Base-by-base conservation (phyloP, 2,797 vertebrate genomes). In the Muscicapa comitata region DNA sequence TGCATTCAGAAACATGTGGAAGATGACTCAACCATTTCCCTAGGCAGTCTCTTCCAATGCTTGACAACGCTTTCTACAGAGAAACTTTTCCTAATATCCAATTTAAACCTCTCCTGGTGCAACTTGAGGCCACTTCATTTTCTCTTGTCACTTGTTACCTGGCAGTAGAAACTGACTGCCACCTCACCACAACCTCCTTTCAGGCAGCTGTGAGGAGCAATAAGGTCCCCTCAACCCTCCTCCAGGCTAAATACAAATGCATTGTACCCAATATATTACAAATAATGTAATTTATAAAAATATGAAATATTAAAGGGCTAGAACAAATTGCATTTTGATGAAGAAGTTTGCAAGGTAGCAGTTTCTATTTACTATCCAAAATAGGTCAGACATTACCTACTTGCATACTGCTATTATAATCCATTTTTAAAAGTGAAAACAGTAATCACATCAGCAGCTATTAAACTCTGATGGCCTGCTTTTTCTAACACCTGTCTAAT, bases 361-460 rank as follows among this genome's bases (percentile, higher is more conserved):
- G 42, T 55, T 93, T 77, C n/a, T 61, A 85, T 45, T 75, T 63
- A 50, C 11, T 31, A 47, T 25, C 86, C 57, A 57, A 93, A 94
- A 91, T 40, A 91, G 61, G 72, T 83, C 86, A 94, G 72, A 82
- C 86, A 93, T 86, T 53, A 74, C 37, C 51, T 10, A 53, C 47
- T 72, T 65, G 21, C 37, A 67, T 20, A 42, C 66, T 81, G 77
- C 71, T 89, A 74, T 71, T 89, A 88, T 26, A 83, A 94, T 61
- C 37, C 17, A 42, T 66, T 88, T 81, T 55, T 55, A 38, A 42
- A 95, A 85, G 57, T 65, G 57, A 94, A 92, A 95, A 88, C 67
- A 72, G 50, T 82, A 92, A 93, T 79, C 51, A 89, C 31, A 87
- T 14, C 67, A 78, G 70, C 76, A 87, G 80, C 87, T 94, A 31